Evolutionary conservation across 2,113 vertebrate genomes (phyloP).

Genomic region (Scomber japonicus): DNA sequence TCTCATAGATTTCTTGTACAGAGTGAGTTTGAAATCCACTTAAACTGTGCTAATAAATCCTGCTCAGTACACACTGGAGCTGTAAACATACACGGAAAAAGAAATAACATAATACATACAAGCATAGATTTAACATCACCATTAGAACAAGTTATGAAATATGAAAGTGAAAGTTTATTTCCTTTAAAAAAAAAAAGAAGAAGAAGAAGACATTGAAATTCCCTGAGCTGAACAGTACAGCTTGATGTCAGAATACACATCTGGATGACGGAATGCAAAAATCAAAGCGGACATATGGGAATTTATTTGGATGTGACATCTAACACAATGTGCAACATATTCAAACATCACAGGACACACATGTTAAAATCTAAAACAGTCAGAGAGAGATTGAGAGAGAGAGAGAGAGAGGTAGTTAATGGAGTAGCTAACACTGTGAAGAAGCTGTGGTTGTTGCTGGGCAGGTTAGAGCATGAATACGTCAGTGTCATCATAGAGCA

Average conservation of each 20-base stretch:
- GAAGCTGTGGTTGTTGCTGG: not conserved
- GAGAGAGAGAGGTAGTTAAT: not conserved
- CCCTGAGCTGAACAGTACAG: not conserved
- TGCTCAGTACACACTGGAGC: too few relatives aligned
- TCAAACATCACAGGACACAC: not conserved
- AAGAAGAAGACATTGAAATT: too few relatives aligned
- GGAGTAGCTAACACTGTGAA: not conserved
- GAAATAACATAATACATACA: too few relatives aligned
- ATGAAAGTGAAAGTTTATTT: not conserved
- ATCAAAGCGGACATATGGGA: not conserved
- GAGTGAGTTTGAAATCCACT: too few relatives aligned
- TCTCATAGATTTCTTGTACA: too few relatives aligned
- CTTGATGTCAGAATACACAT: not conserved
- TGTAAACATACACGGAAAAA: too few relatives aligned
- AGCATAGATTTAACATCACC: too few relatives aligned
- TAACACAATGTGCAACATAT: not conserved
- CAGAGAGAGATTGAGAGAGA: not conserved
- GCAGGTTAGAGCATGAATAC: not conserved
- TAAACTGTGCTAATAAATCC: too few relatives aligned
- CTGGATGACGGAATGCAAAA: not conserved
- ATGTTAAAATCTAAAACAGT: not conserved
- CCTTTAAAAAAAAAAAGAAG: not conserved
- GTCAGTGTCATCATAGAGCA: not conserved
- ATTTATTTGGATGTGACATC: slow-evolving; percentile 6
- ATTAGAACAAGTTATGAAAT: too few relatives aligned